Evolutionary conservation across 2,888 invertebrate genomes (phyloP), one percentile per base, ranked within the genome.

Genomic region (Rugalucina vietnamica): DNA sequence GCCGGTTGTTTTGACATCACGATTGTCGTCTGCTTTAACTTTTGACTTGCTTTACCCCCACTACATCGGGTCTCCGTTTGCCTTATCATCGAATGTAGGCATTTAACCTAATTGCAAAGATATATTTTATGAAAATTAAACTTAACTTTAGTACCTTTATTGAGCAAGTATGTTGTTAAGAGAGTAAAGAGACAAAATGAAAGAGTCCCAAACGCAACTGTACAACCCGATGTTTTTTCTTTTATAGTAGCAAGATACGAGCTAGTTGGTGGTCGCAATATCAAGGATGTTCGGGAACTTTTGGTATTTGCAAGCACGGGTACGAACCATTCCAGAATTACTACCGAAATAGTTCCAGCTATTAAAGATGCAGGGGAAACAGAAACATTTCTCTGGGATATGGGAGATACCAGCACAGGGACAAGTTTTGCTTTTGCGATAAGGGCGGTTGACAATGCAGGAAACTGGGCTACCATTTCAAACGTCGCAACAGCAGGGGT

Each of bases 361-460:
- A 21, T n/a, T 18, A 37, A 24, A 4, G 18, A 49, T 5, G 81
- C 81, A 4, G 81, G 79, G 1, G 70, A 57, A n/a, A 49, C 34
- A 24, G 82, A 88, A 80, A 50, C 74, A 5, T 76, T 83, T 18
- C 77, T 79, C 1, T 73, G 85, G 39, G 78, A 79, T 50, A 12
- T 32, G 32, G 65, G 81, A n/a, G 43, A 77, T 49, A 37, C 73
- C 4, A 57, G 49, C 12, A 29, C 49, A 21, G 29, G 32, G 10
- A 85, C 39, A 24, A 80, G 87, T 29, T 84, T 86, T 65, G 89
- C 90, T 0, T 88, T 92, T 76, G 80, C 89, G n/a, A 75, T 91
- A 49, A 75, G 86, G 8, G 91, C 89, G 0, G 77, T 89, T 10
- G 92, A 91, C 72, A 75, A 82, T 12, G 76, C 70, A 8, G 89